phyloP scores from a whole-genome alignment of 1,140 invertebrate species.

The Drosophila bifasciata region DNA sequence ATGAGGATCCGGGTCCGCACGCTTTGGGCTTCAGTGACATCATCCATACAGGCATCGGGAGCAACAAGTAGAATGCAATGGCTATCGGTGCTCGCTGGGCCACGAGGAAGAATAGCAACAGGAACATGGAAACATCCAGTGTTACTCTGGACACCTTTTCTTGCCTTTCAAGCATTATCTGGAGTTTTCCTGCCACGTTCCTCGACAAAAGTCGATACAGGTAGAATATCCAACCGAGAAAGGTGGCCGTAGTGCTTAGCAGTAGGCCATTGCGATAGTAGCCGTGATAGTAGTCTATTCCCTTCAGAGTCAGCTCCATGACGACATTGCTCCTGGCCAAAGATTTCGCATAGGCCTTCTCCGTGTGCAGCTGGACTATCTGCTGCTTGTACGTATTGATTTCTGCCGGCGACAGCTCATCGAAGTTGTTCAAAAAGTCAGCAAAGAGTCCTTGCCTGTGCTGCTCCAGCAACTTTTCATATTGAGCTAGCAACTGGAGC shows the following conservation, averaged over 20 bases:
- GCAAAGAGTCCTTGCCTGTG: slow-evolving; percentile 62
- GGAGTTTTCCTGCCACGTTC: neutral
- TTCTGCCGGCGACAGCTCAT: slow-evolving; percentile 10
- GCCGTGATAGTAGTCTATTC: slow-evolving; percentile 90
- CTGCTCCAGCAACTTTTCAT: slow-evolving; percentile 84
- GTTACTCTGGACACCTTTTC: neutral
- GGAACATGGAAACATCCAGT: neutral
- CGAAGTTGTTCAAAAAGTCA: slow-evolving; percentile 35
- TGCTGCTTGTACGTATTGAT: slow-evolving; percentile 21
- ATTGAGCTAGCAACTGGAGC: slow-evolving; percentile 90
- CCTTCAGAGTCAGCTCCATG: slow-evolving; percentile 85
- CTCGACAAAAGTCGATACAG: slow-evolving; percentile 51
- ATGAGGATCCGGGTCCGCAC: neutral
- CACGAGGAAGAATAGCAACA: slow-evolving; percentile 47
- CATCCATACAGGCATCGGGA: slow-evolving; percentile 66
- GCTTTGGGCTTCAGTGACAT: slow-evolving; percentile 33
- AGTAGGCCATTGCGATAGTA: slow-evolving; percentile 89
- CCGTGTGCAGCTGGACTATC: neutral
- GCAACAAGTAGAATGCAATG: slow-evolving; percentile 65
- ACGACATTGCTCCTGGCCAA: slow-evolving; percentile 19
- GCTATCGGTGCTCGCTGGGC: slow-evolving; percentile 55
- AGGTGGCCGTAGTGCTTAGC: slow-evolving; percentile 86
- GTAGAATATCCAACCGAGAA: slow-evolving; percentile 88
- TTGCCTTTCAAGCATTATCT: neutral
- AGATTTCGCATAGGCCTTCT: neutral